These are phyloP conservation scores for Stenolophus ochropezus DNA, from an alignment of 2,888 invertebrate genomes.

Conservation along the genomic window DNA sequence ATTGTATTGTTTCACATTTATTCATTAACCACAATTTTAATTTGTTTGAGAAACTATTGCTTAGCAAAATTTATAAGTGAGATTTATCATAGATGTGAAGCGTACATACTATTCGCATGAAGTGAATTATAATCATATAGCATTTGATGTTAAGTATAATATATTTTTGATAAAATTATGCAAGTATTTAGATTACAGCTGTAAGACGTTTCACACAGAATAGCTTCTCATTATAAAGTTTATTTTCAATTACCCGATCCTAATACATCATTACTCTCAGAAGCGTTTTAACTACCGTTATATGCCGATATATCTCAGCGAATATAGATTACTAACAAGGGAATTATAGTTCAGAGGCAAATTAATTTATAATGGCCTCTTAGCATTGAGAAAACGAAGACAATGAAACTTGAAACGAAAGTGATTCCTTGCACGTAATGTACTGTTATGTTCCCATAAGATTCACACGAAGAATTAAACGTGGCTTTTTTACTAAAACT, in stretches of 20 bases:
- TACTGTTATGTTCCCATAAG: background rate
- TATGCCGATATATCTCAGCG: background rate
- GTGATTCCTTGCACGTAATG: background rate
- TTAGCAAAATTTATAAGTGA: too few species aligned
- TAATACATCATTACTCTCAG: background rate
- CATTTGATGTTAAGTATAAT: too few species aligned
- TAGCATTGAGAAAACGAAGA: background rate
- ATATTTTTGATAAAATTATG: too few species aligned
- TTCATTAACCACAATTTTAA: too few species aligned
- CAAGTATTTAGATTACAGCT: too few species aligned
- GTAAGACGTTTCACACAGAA: too few species aligned
- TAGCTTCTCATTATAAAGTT: background rate
- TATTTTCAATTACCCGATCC: background rate
- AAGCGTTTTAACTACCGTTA: background rate
- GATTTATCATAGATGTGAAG: too few species aligned
- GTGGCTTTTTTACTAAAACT: slow-evolving; percentile 7
- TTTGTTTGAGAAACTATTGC: too few species aligned
- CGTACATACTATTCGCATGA: too few species aligned
- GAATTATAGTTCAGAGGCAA: background rate
- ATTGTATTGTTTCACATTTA: too few species aligned
- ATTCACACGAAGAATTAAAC: slow-evolving; percentile 17
- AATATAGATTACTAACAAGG: background rate
- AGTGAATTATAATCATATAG: too few species aligned
- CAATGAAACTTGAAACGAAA: background rate
- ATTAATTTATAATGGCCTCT: background rate